Base-by-base conservation (phyloP, 2,797 vertebrate genomes). In the Hipposideros larvatus region DNA sequence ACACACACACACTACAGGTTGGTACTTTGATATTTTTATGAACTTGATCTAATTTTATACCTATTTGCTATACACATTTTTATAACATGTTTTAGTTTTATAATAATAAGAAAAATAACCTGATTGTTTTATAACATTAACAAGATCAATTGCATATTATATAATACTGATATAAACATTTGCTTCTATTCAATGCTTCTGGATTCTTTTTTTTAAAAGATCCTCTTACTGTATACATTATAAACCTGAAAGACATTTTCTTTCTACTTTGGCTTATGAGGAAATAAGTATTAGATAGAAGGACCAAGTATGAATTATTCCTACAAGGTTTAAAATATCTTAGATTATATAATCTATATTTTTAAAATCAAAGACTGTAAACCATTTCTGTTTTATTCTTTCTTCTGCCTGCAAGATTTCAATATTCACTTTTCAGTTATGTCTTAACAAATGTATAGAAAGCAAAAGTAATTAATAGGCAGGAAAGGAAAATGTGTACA, bases 401-500 rank as follows among this genome's bases (percentile, higher is more conserved):
- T 37, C 11, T 82, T 75, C 57, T n/a, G 53, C 18, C 1, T 26
- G 14, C 11, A 73, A 88, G 85, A 78, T 66, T 80, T 51, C 21
- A 71, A 92, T 65, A 19, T 75, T 21, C 31, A 70, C 34, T 46
- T 96, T 96, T 77, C 74, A 95, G 21, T 80, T 87, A 66, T 28
- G 43, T 90, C 96, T 98, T 90, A 61, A 51, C 48, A 51, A 55
- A 97, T 31, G 21, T 14, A 46, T 51, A 85, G 31, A 86, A 96
- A 95, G 86, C 59, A 37, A 93, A 96, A 84, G 93, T 48, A 66
- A 77, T 31, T 43, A 4, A 57, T 83, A 51, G 86, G 22, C 48
- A 53, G 57, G 87, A 57, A 94, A 85, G 68, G 66, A 68, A 96
- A 87, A 55, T 7, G 4, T 55, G 19, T 55, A 55, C 18, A 55